Evolutionary conservation across 2,888 invertebrate genomes (phyloP).

Genomic region (Tryphoninae sp.): DNA sequence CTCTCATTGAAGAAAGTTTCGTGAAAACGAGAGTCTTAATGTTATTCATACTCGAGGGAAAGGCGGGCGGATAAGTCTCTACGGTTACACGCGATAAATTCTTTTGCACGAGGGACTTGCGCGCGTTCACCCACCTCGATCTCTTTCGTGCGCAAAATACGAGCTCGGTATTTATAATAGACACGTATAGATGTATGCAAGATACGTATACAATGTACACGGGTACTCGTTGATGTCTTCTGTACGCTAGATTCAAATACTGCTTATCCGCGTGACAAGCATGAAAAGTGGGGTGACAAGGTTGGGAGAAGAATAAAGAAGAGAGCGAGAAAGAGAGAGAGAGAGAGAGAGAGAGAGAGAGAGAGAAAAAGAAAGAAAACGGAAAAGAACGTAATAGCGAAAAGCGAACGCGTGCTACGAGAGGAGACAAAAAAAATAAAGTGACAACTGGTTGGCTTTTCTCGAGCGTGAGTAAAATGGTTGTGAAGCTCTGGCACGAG

Average conservation of each 20-base stretch:
- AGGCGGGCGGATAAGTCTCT: background rate
- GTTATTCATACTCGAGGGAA: background rate
- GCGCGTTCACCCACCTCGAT: background rate
- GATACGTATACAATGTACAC: background rate
- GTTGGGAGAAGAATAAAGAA: constrained; percentile 22
- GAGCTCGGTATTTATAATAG: background rate
- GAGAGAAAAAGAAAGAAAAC: background rate
- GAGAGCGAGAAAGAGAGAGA: background rate
- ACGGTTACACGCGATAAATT: constrained; percentile 7
- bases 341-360: constrained; percentile 11
- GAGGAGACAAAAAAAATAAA: constrained; percentile 40
- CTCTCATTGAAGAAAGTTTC: constrained; percentile 14
- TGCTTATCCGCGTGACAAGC: constrained; percentile 46
- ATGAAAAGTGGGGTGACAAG: constrained; percentile 20
- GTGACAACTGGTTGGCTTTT: constrained; percentile 33
- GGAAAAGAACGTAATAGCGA: constrained; percentile 25
- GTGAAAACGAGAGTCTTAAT: constrained; percentile 15
- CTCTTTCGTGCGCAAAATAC: background rate
- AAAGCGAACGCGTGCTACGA: constrained; percentile 23
- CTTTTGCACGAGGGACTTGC: background rate
- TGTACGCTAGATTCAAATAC: constrained; percentile 40
- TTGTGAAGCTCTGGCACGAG: constrained; percentile 49
- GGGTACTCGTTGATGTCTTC: constrained; percentile 26
- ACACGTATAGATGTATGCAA: background rate
- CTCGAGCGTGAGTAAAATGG: constrained; percentile 59